These are phyloP conservation scores for Corynorhinus townsendii DNA, from an alignment of 2,113 vertebrate species.

Conservation along the genomic window DNA sequence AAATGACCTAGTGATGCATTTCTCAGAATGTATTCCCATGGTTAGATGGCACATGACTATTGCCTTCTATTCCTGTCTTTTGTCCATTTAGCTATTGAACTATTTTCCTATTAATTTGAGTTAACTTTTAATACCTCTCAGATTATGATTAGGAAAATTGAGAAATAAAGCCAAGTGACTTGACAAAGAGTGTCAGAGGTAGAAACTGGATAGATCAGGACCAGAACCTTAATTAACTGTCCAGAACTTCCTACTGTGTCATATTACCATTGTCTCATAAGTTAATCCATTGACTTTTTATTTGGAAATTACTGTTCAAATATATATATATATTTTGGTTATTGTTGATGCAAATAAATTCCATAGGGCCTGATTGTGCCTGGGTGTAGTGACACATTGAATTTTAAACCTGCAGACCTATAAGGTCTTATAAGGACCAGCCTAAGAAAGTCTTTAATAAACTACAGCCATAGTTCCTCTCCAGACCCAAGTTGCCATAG, in stretches of 20 bases:
- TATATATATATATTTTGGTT: background rate
- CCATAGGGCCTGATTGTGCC: background rate
- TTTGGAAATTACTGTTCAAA: background rate
- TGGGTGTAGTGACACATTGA: background rate
- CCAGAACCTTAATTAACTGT: background rate
- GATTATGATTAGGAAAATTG: background rate
- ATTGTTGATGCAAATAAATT: background rate
- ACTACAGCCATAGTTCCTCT: background rate
- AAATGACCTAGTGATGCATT: background rate
- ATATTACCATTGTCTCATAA: background rate
- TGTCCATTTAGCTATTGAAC: background rate
- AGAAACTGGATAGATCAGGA: background rate
- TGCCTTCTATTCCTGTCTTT: background rate
- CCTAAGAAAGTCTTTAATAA: background rate
- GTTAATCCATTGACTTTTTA: background rate
- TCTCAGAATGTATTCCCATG: background rate
- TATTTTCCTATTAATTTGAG: background rate
- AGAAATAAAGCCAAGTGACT: background rate
- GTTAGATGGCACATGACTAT: background rate
- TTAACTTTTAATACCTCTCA: background rate
- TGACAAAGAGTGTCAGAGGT: background rate
- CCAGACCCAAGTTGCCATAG: background rate
- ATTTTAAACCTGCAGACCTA: background rate
- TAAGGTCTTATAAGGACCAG: background rate
- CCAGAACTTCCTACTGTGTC: background rate